Base-by-base conservation (phyloP, 1,140 invertebrate genomes). In the Drosophila funebris region DNA sequence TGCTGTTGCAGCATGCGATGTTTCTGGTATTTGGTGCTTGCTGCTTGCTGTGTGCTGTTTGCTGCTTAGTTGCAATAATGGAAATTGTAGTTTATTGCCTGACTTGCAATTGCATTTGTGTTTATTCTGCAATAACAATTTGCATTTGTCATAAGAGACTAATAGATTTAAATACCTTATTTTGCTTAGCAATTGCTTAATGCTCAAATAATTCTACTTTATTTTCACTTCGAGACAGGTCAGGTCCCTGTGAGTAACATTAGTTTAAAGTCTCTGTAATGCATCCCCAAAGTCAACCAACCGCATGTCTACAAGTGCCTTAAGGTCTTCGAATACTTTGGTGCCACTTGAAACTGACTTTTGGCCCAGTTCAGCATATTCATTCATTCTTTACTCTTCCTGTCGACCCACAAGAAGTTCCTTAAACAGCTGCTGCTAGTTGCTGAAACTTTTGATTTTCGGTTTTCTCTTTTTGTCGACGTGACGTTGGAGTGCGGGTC, bases 61-160 rank as follows among this genome's bases (percentile, higher is more conserved):
- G 56, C 61, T 37, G 37, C 58, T 61, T 60, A 72, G 82, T 76
- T 85, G 78, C 82, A 87, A 78, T 85, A 82, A 87, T 87, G 74
- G 67, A 85, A 85, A 85, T 87, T 87, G 82, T 81, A 63, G 82
- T 87, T 84, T 78, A 84, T 84, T 84, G 73, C 81, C 56, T 33
- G 39, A 36, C 50, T 44, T 27, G 72, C 39, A 37, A 68, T 77
- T 63, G 60, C 69, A 84, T 84, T 87, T 85, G 63, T 73, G 54
- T 57, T 48, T 57, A 43, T 36, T 18, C 18, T n/a, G 39, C 50
- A 13, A 67, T 43, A 27, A 36, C 33, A 56, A 13, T 63, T 64
- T 64, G 61, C 68, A 64, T 64, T 54, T 43, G 41, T 20, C 56
- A 33, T 44, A 20, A 8, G 56, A 43, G 13, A 9, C 13, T 31